Conservation (phyloP, 2,113 vertebrate species). For the Pagrus major region DNA sequence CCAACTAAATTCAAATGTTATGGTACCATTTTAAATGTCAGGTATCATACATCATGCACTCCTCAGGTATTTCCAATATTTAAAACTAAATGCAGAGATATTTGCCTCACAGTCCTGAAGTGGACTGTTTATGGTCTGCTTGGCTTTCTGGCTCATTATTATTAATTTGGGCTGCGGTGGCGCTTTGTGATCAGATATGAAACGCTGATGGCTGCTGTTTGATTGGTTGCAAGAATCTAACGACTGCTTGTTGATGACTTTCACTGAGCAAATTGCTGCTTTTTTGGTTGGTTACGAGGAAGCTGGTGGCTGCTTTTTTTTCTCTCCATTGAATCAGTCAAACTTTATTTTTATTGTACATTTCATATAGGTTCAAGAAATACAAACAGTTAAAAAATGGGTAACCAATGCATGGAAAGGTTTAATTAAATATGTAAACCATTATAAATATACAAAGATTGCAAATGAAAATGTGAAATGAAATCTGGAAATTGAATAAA, state of each 20-base stretch:
- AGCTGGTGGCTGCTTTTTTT: constrained; percentile 62
- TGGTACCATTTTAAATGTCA: background rate
- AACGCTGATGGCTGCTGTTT: constrained; percentile 63
- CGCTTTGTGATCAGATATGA: constrained; percentile 38
- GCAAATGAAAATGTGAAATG: background rate
- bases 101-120: constrained; percentile 7
- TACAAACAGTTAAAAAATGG: background rate
- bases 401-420: background rate
- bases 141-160: constrained; percentile 63
- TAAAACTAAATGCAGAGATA: constrained; percentile 40
- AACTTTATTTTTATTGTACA: background rate
- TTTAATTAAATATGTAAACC: background rate
- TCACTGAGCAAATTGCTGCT: constrained; percentile 45
- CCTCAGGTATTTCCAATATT: constrained; percentile 46
- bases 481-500: background rate
- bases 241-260: constrained; percentile 54
- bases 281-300: constrained; percentile 26
- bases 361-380: background rate
- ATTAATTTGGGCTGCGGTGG: constrained; percentile 44
- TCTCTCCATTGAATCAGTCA: constrained; percentile 3
- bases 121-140: constrained; percentile 52
- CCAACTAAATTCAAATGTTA: background rate
- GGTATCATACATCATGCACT: constrained; percentile 17
- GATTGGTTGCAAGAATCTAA: constrained; percentile 58
- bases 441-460: background rate